Base-by-base conservation (phyloP, 2,797 vertebrate genomes). In the Eleutherodactylus coqui region DNA sequence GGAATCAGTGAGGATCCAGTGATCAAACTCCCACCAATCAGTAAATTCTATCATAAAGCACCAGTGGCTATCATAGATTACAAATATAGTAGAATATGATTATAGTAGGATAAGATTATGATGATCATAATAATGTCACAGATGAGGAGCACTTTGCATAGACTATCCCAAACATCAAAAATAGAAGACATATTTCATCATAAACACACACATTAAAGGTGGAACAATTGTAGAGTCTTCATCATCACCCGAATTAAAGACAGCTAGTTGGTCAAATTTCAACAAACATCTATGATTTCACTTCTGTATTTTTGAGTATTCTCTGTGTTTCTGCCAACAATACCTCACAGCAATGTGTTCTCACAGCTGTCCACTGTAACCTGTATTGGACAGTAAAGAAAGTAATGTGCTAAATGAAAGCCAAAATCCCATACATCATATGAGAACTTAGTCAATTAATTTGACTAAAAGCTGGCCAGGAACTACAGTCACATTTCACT, bases 351-450 rank as follows among this genome's bases (percentile, higher is more conserved):
- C 64, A 21, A n/a, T 55, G 34, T 82, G 67, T 53, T 51, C 32
- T 55, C 17, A 70, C 64, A 82, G 80, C 80, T 82, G 67, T 82
- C 21, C 16, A 41, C 32, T 8, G 5, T 72, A 67, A 82, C 80
- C 80, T 82, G 45, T 51, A 51, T 21, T 72, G 80, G 64, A 41
- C 51, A 49, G 43, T 82, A 82, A 72, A 70, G 45, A 82, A 70
- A 72, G 64, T 38, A 9, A 53, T 53, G 41, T 51, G 64, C 47
- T 82, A 51, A 53, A 82, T 72, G 3, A 55, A 51, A 55, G 47
- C 47, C 62, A 72, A 82, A 47, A 43, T 36, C 60, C 9, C 24
- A 62, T 58, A 79, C 34, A 27, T 36, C 38, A 36, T 55, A 38
- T 77, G 34, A 36, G 19, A 53, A 77, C 19, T 36, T 36, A 21